phyloP scores from a whole-genome alignment of 2,797 vertebrate genomes.

The Sparus aurata region DNA sequence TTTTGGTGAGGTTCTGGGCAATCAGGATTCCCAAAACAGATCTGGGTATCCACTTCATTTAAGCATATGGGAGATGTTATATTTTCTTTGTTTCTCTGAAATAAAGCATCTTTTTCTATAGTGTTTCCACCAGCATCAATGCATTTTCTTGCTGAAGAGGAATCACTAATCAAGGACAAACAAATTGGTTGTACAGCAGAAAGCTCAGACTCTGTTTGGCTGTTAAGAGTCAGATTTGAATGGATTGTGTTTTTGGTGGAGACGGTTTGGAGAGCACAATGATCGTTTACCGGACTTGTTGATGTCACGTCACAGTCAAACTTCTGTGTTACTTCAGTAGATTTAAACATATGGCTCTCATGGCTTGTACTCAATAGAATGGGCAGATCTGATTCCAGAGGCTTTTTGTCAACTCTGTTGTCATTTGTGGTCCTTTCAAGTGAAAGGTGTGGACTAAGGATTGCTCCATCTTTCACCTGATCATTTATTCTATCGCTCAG shows the following conservation, averaged over 20 bases:
- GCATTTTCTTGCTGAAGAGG: conserved; percentile 10
- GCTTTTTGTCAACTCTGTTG: conserved; percentile 26
- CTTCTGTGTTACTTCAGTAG: conserved; percentile 14
- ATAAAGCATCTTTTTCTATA: conserved; percentile 9
- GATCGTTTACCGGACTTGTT: neutral
- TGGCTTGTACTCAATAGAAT: neutral
- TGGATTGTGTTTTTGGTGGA: conserved; percentile 15
- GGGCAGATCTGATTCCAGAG: neutral
- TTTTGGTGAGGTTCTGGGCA: conserved; percentile 24
- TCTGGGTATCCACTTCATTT: conserved; percentile 18
- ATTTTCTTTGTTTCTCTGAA: conserved; percentile 26
- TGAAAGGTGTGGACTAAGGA: neutral
- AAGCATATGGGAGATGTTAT: conserved; percentile 14
- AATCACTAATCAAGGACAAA: conserved; percentile 24
- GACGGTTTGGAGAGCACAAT: conserved; percentile 16
- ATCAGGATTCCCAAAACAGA: conserved; percentile 14
- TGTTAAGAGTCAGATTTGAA: conserved; percentile 14
- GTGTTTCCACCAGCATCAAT: conserved; percentile 13
- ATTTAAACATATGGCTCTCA: neutral
- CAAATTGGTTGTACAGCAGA: conserved; percentile 7
- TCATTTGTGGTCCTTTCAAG: conserved; percentile 13
- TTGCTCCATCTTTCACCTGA: conserved; percentile 30
- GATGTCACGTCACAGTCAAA: neutral
- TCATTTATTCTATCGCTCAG: conserved; percentile 28
- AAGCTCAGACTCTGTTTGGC: neutral